A percentile compares a stretch with the other conserved stretches of the same genome.
phyloP scores from a whole-genome alignment of 2,888 invertebrate genomes.

The Amorpha juglandis region DNA sequence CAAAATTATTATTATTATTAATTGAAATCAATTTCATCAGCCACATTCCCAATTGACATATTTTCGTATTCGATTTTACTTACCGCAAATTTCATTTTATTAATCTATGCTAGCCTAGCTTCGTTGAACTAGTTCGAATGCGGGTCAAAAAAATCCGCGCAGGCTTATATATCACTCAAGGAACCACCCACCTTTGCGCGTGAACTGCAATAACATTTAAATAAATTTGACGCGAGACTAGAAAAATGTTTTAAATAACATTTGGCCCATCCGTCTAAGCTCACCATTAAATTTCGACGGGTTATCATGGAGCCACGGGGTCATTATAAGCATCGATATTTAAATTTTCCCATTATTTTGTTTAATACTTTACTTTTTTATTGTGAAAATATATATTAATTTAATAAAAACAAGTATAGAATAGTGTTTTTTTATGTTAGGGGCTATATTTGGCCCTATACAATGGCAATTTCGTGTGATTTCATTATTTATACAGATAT shows the following conservation, averaged over 20 bases:
- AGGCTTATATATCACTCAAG: conserved; percentile 71
- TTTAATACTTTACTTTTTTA: neutral
- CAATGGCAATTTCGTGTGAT: too few species aligned
- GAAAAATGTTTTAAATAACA: conserved; percentile 55
- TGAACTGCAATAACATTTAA: conserved; percentile 76
- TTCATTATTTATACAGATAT: too few species aligned
- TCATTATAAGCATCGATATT: neutral
- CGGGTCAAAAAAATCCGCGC: conserved; percentile 69
- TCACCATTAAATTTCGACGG: conserved; percentile 41
- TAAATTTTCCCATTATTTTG: neutral
- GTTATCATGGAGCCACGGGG: conserved; percentile 36
- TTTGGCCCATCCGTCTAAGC: conserved; percentile 47
- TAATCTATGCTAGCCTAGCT: conserved; percentile 58
- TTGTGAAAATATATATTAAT: too few species aligned
- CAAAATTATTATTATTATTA: conserved; percentile 28
- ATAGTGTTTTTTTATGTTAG: too few species aligned
- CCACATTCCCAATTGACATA: conserved; percentile 28
- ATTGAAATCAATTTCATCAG: conserved; percentile 24
- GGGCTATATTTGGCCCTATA: neutral
- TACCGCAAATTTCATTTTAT: conserved; percentile 71
- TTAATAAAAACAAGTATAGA: too few species aligned
- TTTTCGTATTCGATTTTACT: conserved; percentile 48
- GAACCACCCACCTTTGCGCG: conserved; percentile 72
- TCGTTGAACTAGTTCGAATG: conserved; percentile 78
- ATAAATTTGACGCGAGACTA: conserved; percentile 63